phyloP scores from a whole-genome alignment of 2,888 invertebrate genomes.

The Tenthredo notha region DNA sequence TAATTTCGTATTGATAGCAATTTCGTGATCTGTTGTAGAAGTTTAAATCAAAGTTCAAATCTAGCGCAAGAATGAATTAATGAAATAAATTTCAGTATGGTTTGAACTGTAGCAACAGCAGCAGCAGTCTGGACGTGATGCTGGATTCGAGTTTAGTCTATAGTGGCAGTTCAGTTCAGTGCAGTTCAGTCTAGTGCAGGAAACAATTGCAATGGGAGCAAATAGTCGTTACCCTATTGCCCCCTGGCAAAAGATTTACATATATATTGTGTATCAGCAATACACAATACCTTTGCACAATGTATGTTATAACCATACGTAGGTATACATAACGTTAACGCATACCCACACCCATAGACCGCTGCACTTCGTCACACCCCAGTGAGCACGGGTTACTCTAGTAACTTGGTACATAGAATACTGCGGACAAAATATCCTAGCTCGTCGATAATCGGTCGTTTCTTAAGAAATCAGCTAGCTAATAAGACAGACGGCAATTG shows the following conservation, averaged over 20 bases:
- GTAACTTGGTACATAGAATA: conserved; percentile 31
- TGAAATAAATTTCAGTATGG: neutral
- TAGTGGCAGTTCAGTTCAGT: neutral
- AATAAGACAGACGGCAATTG: conserved; percentile 55
- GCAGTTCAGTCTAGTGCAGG: neutral
- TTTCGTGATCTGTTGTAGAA: neutral
- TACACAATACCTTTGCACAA: conserved; percentile 2
- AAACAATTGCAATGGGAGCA: conserved; percentile 74
- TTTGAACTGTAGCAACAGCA: neutral
- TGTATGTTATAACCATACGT: neutral
- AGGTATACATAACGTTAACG: neutral
- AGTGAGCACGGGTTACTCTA: conserved; percentile 65
- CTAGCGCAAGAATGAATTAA: conserved; percentile 23
- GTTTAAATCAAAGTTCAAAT: conserved; percentile 28
- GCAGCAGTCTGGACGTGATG: neutral
- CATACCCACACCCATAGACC: conserved; percentile 56
- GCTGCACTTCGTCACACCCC: conserved; percentile 74
- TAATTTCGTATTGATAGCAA: neutral
- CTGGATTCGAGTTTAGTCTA: neutral
- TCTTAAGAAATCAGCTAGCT: conserved; percentile 62
- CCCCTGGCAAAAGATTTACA: conserved; percentile 68
- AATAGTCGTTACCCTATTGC: conserved; percentile 76
- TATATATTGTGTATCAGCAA: conserved; percentile 43
- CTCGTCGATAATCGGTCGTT: conserved; percentile 60
- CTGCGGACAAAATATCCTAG: conserved; percentile 61